Conservation (phyloP, 2,113 vertebrate species). For the Paramormyrops kingsleyae region DNA sequence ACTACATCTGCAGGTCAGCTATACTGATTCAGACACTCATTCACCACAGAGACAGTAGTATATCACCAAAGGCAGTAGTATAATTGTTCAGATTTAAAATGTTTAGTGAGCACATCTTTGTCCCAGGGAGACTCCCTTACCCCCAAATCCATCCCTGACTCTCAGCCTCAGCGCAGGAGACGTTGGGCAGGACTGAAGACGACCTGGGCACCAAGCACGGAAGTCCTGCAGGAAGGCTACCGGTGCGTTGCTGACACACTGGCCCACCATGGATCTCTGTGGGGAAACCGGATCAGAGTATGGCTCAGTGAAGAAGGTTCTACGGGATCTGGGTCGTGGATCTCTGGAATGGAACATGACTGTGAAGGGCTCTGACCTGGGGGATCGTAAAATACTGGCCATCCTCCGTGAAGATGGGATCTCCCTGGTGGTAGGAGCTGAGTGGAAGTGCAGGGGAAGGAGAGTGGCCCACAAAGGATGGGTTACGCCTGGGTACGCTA, state of each 20-base stretch:
- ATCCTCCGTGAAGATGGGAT: conserved; percentile 65
- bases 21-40: neutral
- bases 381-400: conserved; percentile 72
- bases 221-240: conserved; percentile 75
- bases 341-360: neutral
- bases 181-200: conserved; percentile 49
- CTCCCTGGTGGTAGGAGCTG: conserved; percentile 70
- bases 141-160: conserved; percentile 54
- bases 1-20: neutral
- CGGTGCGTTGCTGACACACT: conserved; percentile 67
- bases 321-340: neutral
- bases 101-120: neutral
- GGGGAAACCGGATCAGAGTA: neutral
- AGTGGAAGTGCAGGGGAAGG: conserved; percentile 37
- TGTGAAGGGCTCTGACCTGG: conserved; percentile 62
- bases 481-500: conserved; percentile 51
- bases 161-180: conserved; percentile 35
- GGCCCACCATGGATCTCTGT: conserved; percentile 68
- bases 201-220: conserved; percentile 53
- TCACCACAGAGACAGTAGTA: neutral
- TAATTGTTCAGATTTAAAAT: neutral
- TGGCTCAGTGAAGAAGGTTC: neutral
- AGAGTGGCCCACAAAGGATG: conserved; percentile 49
- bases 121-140: conserved; percentile 33
- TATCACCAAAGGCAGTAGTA: neutral